These are phyloP conservation scores for Sprattus sprattus DNA, from an alignment of 2,113 vertebrate species.

Conservation along the genomic window DNA sequence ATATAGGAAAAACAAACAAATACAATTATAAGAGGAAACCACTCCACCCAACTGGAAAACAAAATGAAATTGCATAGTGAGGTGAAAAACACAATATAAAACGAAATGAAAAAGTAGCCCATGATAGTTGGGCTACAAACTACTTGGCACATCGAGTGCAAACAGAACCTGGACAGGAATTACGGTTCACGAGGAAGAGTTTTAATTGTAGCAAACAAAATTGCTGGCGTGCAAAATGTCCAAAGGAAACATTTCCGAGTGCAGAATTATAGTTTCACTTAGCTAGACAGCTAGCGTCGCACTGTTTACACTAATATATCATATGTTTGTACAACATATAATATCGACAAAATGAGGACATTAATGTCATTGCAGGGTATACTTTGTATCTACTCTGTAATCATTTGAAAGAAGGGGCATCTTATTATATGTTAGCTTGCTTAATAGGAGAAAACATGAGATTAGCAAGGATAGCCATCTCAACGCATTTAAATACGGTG, in stretches of 20 bases:
- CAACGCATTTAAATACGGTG: conserved; percentile 43
- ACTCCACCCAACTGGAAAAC: conserved; percentile 4
- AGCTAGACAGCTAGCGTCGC: conserved; percentile 30
- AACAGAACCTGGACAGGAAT: neutral
- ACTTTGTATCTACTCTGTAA: conserved; percentile 12
- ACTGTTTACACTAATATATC: conserved; percentile 11
- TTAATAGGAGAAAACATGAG: conserved; percentile 38
- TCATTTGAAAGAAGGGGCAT: conserved; percentile 17
- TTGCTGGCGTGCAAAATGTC: conserved; percentile 19
- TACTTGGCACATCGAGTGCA: neutral
- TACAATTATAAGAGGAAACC: conserved; percentile 14
- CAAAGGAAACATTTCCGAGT: conserved; percentile 50
- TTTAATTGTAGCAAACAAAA: conserved; percentile 32
- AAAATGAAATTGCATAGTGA: neutral
- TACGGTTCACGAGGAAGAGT: conserved; percentile 42
- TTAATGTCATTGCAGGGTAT: neutral
- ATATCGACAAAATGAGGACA: neutral
- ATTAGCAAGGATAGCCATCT: conserved; percentile 48
- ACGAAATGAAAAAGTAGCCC: neutral
- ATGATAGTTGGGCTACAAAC: neutral
- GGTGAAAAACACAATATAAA: neutral
- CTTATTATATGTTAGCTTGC: conserved; percentile 30
- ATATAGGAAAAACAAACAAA: conserved; percentile 15
- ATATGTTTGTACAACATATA: neutral
- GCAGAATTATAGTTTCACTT: conserved; percentile 44